Conservation (phyloP, 2,888 invertebrate species). For the Trichopoda pennipes region DNA sequence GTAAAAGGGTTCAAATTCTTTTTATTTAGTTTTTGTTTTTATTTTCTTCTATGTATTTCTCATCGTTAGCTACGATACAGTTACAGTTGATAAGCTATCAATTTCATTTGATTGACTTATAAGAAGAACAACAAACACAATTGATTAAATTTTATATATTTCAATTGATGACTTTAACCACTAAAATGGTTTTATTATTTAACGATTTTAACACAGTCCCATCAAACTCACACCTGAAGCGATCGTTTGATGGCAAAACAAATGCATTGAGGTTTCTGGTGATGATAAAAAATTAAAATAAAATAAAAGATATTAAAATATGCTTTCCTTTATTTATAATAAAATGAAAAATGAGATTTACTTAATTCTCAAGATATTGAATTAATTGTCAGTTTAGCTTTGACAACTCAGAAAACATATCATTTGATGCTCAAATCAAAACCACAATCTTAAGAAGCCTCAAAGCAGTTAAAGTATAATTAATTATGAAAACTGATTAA, state of each 20-base stretch:
- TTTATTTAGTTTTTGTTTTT: constrained; percentile 13
- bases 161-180: constrained; percentile 27
- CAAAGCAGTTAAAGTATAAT: constrained; percentile 10
- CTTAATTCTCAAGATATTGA: constrained; percentile 3
- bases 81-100: constrained; percentile 36
- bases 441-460: constrained; percentile 22
- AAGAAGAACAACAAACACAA: not conserved
- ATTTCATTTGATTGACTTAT: constrained; percentile 59
- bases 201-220: not conserved
- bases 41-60: not conserved
- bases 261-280: constrained; percentile 3
- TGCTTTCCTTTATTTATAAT: not conserved
- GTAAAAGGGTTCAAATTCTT: constrained; percentile 12
- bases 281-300: constrained; percentile 3
- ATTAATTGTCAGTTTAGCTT: constrained; percentile 8
- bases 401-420: constrained; percentile 23
- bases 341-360: constrained; percentile 25
- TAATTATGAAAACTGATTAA: too few species aligned
- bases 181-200: constrained; percentile 3
- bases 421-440: not conserved
- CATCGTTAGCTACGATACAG: not conserved
- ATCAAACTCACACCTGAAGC: constrained; percentile 16
- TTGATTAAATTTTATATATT: constrained; percentile 18
- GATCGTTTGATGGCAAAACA: not conserved
- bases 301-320: not conserved